phyloP scores from a whole-genome alignment of 2,888 invertebrate genomes.

The Erebia epiphron region DNA sequence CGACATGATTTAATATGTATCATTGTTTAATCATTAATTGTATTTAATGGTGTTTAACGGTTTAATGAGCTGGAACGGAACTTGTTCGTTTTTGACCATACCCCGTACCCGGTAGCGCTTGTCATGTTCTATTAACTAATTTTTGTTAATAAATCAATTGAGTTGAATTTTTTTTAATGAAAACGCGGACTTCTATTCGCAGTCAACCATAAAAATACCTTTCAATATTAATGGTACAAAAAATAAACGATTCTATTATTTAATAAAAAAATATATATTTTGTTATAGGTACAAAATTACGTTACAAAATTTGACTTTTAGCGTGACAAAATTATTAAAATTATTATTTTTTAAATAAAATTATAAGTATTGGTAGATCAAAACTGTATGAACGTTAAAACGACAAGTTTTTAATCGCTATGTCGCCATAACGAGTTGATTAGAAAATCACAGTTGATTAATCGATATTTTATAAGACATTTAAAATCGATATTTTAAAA shows the following conservation, averaged over 20 bases:
- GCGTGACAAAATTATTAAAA: no score
- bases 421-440: background rate
- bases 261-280: no score
- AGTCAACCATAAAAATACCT: no score
- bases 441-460: background rate
- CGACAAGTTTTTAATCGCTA: background rate
- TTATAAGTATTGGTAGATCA: no score
- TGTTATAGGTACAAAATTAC: no score
- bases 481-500: conserved; percentile 1
- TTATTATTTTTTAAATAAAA: no score
- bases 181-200: no score
- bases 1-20: conserved; percentile 31
- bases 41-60: conserved; percentile 13
- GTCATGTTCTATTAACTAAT: background rate
- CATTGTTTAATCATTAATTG: conserved; percentile 9
- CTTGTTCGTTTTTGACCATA: background rate
- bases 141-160: background rate
- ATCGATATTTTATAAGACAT: background rate
- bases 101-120: conserved; percentile 7
- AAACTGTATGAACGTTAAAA: no score
- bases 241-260: no score
- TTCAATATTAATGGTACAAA: no score
- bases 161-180: background rate
- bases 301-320: no score
- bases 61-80: conserved; percentile 10